Evolutionary conservation across 2,888 invertebrate genomes (phyloP), one percentile per base, ranked within the genome.

Genomic region (Notodonta dromedarius): DNA sequence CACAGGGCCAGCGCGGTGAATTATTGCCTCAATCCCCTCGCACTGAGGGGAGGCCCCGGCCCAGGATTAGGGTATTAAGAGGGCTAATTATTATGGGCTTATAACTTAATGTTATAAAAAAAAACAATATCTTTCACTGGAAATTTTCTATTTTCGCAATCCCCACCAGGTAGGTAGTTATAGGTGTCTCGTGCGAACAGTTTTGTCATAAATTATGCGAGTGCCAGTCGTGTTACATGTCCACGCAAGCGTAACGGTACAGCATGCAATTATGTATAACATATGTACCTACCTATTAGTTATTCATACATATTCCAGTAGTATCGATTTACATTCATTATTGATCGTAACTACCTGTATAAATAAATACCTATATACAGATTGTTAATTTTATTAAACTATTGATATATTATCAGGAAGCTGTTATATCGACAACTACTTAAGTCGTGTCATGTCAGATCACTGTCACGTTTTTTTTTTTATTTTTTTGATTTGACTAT

Each of bases 181-280:
- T 2, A 24, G 24, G 24, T 24, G 24, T 24, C 46, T 69, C 59
- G 67, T 71, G 73, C 68, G 70, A 74, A 78, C 71, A 77, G 73
- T 81, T 80, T 80, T 81, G 80, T 81, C 78, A 81, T 77, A 76
- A 66, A 77, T 80, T 77, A 76, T 62, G 56, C 55, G 59, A 57
- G 57, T 63, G 70, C 42, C 60, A 48, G 51, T 69, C 75, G 79
- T 75, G 62, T 74, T 69, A 76, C 70, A 76, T 80, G 71, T 44
- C 59, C 73, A 71, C 59, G 74, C 76, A 69, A 61, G 82, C 80
- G 74, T 69, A 72, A 13, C 74, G 68, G 57, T 63, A 71, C 62
- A 61, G 14, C 60, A 65, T 73, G 63, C 71, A 62, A 60, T 52
- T 24, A 42, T 63, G 50, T 54, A 40, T 46, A 46, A 46, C 44